These are phyloP conservation scores for Meriones psammophilus DNA, from an alignment of 2,797 vertebrate genomes.

Conservation along the genomic window DNA sequence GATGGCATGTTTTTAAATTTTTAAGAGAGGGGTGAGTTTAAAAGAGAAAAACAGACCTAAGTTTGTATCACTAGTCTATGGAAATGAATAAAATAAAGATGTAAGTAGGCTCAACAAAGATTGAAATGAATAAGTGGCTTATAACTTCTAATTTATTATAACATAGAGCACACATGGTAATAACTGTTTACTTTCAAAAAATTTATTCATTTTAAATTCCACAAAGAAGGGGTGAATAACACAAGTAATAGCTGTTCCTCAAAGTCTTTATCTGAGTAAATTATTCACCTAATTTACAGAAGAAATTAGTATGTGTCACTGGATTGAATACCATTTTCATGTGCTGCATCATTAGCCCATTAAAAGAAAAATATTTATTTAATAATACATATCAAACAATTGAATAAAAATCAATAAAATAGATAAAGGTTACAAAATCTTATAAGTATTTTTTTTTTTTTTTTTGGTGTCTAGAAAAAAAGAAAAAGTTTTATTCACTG, in stretches of 20 bases:
- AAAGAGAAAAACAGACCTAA: constrained; percentile 36
- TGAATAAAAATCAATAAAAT: constrained; percentile 62
- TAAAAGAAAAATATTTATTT: constrained; percentile 54
- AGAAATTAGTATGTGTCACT: constrained; percentile 48
- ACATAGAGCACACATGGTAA: not conserved
- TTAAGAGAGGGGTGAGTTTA: constrained; percentile 32
- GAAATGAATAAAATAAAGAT: constrained; percentile 52
- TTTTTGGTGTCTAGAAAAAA: not conserved
- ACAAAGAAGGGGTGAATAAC: constrained; percentile 18
- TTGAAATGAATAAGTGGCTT: constrained; percentile 41
- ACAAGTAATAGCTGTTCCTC: constrained; percentile 21
- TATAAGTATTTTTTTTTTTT: constrained; percentile 44
- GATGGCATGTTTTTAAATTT: not conserved
- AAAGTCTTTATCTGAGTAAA: constrained; percentile 58
- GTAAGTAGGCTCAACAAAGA: constrained; percentile 25
- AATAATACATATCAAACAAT: constrained; percentile 35
- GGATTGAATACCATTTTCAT: constrained; percentile 1
- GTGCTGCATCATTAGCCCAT: constrained; percentile 14
- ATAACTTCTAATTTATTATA: constrained; percentile 11
- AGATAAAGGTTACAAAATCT: constrained; percentile 30
- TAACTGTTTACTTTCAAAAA: not conserved
- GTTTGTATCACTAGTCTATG: not conserved
- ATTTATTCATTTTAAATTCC: constrained; percentile 22
- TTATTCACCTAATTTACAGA: constrained; percentile 56
- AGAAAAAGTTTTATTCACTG: not conserved